phyloP scores from a whole-genome alignment of 2,797 vertebrate species.

The Gallirallus australis region DNA sequence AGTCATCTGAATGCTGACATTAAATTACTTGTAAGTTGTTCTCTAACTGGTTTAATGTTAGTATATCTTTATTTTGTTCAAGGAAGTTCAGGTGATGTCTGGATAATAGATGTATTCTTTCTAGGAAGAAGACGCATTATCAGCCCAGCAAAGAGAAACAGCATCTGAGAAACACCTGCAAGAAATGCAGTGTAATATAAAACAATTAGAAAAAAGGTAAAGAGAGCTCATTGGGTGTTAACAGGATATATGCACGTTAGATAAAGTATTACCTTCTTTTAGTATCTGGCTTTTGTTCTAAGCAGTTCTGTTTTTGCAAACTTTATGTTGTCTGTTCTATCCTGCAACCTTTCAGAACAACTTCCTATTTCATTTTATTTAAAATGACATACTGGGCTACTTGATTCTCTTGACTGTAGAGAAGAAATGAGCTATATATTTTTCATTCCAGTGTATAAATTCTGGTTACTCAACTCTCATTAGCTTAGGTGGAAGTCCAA shows the following conservation, averaged over 20 bases:
- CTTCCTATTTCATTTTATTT: background rate
- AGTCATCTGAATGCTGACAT: background rate
- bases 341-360: background rate
- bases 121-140: constrained; percentile 86
- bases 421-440: background rate
- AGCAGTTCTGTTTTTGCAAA: background rate
- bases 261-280: background rate
- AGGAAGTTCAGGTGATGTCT: background rate
- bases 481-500: background rate
- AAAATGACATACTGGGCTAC: background rate
- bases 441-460: background rate
- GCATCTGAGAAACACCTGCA: constrained; percentile 86
- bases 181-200: constrained; percentile 86
- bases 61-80: background rate
- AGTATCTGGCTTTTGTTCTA: background rate
- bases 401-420: background rate
- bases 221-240: background rate
- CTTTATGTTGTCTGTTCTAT: background rate
- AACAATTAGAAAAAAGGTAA: constrained; percentile 90
- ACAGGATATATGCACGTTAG: background rate
- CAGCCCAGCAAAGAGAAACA: constrained; percentile 86
- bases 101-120: constrained; percentile 9
- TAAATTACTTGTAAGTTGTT: background rate
- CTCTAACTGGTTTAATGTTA: background rate
- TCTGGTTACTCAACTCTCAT: background rate